Conservation (phyloP, 1,140 invertebrate genomes). For the Bathynomus jamesi region DNA sequence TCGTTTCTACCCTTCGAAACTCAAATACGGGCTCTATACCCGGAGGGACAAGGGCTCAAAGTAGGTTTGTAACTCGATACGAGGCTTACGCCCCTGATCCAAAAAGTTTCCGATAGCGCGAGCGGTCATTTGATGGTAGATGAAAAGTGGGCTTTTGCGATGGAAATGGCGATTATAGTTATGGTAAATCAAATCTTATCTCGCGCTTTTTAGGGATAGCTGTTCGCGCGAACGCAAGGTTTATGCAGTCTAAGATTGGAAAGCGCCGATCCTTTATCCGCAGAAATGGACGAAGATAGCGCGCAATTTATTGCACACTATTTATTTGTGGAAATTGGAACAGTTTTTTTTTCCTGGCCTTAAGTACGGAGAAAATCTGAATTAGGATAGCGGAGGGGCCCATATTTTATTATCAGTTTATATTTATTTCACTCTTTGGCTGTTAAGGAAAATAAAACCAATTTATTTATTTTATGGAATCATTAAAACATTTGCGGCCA, state of each 20-base stretch:
- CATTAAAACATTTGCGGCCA: no score
- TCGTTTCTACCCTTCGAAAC: neutral
- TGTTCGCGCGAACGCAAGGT: neutral
- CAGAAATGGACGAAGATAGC: no score
- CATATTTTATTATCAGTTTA: slow-evolving; percentile 1
- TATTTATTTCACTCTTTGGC: neutral
- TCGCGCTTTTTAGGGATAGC: neutral
- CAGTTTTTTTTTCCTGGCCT: neutral
- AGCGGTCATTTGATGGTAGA: neutral
- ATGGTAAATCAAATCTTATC: slow-evolving; percentile 1
- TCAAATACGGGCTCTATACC: neutral
- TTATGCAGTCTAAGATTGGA: neutral
- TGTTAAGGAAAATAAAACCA: neutral
- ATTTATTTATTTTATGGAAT: no score
- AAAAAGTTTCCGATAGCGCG: neutral
- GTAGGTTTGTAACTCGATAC: neutral
- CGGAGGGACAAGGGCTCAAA: neutral
- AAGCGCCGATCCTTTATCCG: neutral
- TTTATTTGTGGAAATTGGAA: slow-evolving; percentile 1
- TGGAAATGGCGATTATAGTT: neutral
- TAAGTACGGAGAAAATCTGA: neutral
- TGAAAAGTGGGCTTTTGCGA: neutral
- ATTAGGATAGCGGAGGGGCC: neutral
- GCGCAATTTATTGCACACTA: neutral
- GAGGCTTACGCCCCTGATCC: neutral